These are phyloP conservation scores for Tipula helvola DNA, from an alignment of 2,888 invertebrate genomes.

Conservation along the genomic window DNA sequence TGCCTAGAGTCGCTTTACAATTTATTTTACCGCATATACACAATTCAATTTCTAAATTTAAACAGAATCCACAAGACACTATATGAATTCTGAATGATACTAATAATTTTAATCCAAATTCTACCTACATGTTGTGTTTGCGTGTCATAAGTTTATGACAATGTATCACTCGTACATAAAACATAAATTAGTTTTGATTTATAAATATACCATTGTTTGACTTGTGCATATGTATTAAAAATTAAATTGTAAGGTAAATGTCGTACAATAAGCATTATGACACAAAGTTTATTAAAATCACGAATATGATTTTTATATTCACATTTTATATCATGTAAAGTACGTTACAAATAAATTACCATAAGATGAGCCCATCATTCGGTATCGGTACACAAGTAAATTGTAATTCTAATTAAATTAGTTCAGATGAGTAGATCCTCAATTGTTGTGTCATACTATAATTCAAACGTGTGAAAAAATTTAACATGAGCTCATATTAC, in stretches of 20 bases:
- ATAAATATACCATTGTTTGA: background rate
- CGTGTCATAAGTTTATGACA: background rate
- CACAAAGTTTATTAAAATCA: background rate
- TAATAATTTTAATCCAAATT: background rate
- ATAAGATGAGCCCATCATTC: no score
- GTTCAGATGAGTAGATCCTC: background rate
- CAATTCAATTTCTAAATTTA: background rate
- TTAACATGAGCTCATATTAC: background rate
- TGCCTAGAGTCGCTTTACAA: no score
- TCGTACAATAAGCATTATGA: background rate
- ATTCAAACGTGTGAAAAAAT: background rate
- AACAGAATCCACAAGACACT: background rate
- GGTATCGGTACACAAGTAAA: background rate
- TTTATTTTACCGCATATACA: background rate
- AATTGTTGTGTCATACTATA: background rate
- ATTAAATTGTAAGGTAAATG: background rate
- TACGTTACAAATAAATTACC: no score
- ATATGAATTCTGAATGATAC: no score
- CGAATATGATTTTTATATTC: background rate
- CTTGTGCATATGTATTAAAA: background rate
- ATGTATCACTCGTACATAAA: background rate
- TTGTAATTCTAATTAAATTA: background rate
- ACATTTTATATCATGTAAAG: background rate
- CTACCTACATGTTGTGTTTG: background rate
- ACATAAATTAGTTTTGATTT: background rate